These are phyloP conservation scores for Rhagoletis zephyria DNA, from an alignment of 1,140 invertebrate genomes.

Conservation along the genomic window DNA sequence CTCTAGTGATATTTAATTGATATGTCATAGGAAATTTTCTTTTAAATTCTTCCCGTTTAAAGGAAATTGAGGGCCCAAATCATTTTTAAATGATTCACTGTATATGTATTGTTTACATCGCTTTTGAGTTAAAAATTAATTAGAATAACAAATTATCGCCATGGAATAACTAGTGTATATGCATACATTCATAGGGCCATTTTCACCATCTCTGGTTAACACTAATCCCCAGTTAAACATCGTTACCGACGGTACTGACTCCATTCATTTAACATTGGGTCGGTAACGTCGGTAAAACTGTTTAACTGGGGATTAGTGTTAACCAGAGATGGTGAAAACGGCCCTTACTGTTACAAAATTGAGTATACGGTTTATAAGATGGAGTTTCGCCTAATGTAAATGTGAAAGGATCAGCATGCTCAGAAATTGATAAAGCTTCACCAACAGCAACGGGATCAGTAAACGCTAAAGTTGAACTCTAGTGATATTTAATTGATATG, in stretches of 20 bases:
- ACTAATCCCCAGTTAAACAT: too few relatives aligned
- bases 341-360: too few relatives aligned
- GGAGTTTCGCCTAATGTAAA: neutral
- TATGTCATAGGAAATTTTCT: neutral
- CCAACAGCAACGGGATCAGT: neutral
- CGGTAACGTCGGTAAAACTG: too few relatives aligned
- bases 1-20: neutral
- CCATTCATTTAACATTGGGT: too few relatives aligned
- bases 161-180: neutral
- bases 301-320: too few relatives aligned
- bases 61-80: neutral
- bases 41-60: neutral
- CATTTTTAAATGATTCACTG: neutral
- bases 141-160: neutral
- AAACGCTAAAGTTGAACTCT: constrained; percentile 10
- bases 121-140: neutral
- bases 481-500: neutral
- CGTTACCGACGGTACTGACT: too few relatives aligned
- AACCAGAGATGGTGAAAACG: too few relatives aligned
- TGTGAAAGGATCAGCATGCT: neutral
- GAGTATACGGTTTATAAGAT: neutral
- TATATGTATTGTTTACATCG: neutral
- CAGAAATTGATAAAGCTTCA: neutral
- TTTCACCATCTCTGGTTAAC: too few relatives aligned
- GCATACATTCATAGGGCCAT: too few relatives aligned